Evolutionary conservation across 2,113 vertebrate genomes (phyloP), one percentile per base, ranked within the genome.

Genomic region (Podarcis cretensis): DNA sequence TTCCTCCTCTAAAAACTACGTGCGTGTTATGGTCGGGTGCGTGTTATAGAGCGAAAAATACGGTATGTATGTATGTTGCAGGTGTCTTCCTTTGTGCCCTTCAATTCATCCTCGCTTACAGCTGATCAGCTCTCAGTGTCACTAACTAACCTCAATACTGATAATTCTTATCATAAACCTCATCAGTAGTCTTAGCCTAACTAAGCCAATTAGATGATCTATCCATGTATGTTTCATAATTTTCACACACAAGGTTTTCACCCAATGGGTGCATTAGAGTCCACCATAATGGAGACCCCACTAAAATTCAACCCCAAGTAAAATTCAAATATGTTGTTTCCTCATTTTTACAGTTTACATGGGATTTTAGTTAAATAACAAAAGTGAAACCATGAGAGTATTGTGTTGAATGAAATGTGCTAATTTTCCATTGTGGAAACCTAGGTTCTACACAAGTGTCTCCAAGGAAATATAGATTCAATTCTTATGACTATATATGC

Each of bases 141-240:
- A 40, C 74, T 37, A 40, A 76, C 6, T 25, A 40, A 8, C 9
- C 37, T 54, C 6, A 16, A 18, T 43, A 32, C 14, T 48, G 83
- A 83, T 87, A 9, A 89, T 89, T 93, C 14, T 78, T 86, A 54
- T 92, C 88, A 75, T 73, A 90, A 68, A 80, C 65, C 87, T 59
- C 10, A 86, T 12, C 13, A 18, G 3, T 16, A 79, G 0, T 37
- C 85, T 93, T 86, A 80, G 43, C 82, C 23, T 92, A 91, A 40
- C 27, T 92, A 91, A 40, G 57, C 18, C 2, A 81, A 6, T 32
- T 92, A 91, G 81, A 76, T 74, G 90, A 92, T 86, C 84, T 48
- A 65, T 68, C 93, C 80, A 76, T 80, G 35, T 81, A 1, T 63
- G 7, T 84, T 48, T 32, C 18, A n/a, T 4, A 2, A 7, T 66